Base-by-base conservation (phyloP, 2,888 invertebrate genomes). In the Mamestra brassicae region DNA sequence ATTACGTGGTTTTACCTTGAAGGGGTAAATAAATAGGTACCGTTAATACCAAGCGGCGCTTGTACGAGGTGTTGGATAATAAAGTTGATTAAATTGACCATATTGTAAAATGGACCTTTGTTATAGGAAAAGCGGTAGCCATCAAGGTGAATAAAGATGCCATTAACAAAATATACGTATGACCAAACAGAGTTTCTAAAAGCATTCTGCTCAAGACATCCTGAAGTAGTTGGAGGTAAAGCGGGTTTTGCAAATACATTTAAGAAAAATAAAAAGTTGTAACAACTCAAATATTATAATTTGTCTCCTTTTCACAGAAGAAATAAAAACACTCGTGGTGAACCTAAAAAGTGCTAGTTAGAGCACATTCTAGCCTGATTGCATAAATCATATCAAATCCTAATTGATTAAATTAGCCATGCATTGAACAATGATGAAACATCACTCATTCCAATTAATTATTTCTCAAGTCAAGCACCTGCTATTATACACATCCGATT, bases 1-100 rank as follows among this genome's bases (percentile, higher is more conserved):
- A 84, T 84, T 81, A 81, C 77, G 54, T 8, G 17, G 76, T 57
- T 74, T 47, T 77, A 71, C 82, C 65, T 84, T 71, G 58, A 65
- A 77, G 65, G 78, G 62, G 55, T 60, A 71, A 76, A 76, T 85
- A 36, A 70, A 71, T 68, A n/a, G 15, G 17, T 26, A 58, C 11
- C 36, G 26, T 76, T 73, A 57, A 73, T 72, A 74, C 65, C 47
- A 68, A 55, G 47, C 36, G 34, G 45, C 36, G 42, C 17, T 42
- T 45, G 10, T 57, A 57, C 60, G 61, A 71, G 38, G 26, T 58
- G 61, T 84, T 80, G 60, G 58, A 52, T 66, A 61, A 50, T 74
- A 45, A 74, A 50, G 54, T 52, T 80, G 54, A 76, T 70, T 71
- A 78, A n/a, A 42, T 63, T 54, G 42, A 58, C 38, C 10, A 68